Base-by-base conservation (phyloP, 2,888 invertebrate species). In the Cotesia congregata region DNA sequence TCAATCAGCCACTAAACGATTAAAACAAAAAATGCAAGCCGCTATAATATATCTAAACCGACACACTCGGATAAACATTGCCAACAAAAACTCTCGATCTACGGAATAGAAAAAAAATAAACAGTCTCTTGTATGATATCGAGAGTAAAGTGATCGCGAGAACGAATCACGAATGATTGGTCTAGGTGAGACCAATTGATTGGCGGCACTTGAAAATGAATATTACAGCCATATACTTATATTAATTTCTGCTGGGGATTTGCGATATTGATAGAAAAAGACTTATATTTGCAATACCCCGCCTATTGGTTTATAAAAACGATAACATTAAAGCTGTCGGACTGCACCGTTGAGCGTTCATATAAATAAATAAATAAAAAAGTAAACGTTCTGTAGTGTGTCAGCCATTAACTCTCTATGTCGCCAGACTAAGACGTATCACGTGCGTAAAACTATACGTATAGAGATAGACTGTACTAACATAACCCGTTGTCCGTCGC, bases 321-420 rank as follows among this genome's bases (percentile, higher is more conserved):
- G 38, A 72, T 40, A 15, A 62, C 62, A 62, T 62, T 38, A 9
- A 6, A 67, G 67, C 40, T 15, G 15, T 30, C 30, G 30, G 30
- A 30, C 62, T 62, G 20, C 20, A 62, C 6, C 9, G 65, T 65
- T 40, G 7, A 60, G n/a, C 20, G 40, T 41, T 39, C 40, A 67
- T n/a, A 40, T 5, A 39, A n/a, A 15, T 62, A 20, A 30, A 73
- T 68, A 76, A 79, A 75, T 74, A 76, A 77, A 72, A 68, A 74
- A 70, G 69, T 69, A 77, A 72, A 72, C 78, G 76, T 80, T 78
- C 79, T 80, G 74, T 77, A 72, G 76, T 77, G 76, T 78, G 83
- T 82, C 82, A 81, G 82, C 83, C 83, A 84, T 84, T 85, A 83
- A 82, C 83, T 84, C 83, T 83, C 82, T 79, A 81, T 83, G 82